These are phyloP conservation scores for Muschampia plurimacula DNA, from an alignment of 2,888 invertebrate species.

Conservation along the genomic window DNA sequence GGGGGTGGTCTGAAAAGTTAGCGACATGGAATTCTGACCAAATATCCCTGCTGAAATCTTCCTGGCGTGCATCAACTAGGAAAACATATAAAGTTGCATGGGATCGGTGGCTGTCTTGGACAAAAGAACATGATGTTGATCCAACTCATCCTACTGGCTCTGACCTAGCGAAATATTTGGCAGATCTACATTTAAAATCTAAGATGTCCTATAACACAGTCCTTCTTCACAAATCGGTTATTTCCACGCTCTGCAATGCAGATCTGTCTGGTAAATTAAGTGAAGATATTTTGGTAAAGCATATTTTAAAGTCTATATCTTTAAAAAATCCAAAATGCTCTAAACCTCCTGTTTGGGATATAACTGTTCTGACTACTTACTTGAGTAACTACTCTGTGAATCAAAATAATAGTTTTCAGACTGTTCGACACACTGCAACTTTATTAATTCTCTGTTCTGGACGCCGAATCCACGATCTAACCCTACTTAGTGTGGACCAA, in stretches of 20 bases:
- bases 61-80: not conserved
- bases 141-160: not conserved
- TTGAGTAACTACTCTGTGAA: not conserved
- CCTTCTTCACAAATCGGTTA: not conserved
- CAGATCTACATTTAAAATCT: not conserved
- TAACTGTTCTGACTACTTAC: not conserved
- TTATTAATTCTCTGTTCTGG: not conserved
- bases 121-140: not conserved
- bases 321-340: not conserved
- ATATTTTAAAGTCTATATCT: not conserved
- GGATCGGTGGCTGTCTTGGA: not conserved
- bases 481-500: not conserved
- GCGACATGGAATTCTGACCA: conserved; percentile 6
- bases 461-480: not conserved
- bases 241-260: conserved; percentile 7
- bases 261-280: not conserved
- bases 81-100: not conserved
- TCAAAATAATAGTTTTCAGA: not conserved
- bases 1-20: conserved; percentile 31
- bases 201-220: not conserved
- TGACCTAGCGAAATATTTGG: not conserved
- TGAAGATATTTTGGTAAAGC: not conserved
- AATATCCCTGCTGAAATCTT: not conserved
- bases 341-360: not conserved
- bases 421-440: not conserved